These are phyloP conservation scores for Erpobdella octoculata DNA, from an alignment of 2,888 invertebrate genomes.

Conservation along the genomic window DNA sequence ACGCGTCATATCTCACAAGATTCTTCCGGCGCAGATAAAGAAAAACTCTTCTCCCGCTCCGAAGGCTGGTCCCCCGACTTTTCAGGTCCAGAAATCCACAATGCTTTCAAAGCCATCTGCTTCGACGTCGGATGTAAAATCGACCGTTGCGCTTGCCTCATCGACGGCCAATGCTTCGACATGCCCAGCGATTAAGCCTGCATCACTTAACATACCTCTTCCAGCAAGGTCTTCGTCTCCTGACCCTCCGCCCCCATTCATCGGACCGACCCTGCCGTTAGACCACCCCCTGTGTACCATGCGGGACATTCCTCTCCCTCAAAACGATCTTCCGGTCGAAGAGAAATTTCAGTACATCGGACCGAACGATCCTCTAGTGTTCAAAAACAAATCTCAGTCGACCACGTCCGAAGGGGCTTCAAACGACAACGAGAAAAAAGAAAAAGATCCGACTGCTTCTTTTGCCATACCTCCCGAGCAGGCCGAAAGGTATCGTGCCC, in stretches of 20 bases:
- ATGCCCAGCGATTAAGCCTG: not conserved
- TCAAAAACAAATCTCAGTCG: slow-evolving; percentile 27
- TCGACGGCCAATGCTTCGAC: not conserved
- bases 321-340: slow-evolving; percentile 2
- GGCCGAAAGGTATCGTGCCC: slow-evolving; percentile 45
- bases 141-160: not conserved
- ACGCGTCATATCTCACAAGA: not conserved
- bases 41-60: not conserved
- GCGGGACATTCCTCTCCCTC: slow-evolving; percentile 34
- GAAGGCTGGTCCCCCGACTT: not conserved
- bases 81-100: not conserved
- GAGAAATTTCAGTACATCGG: slow-evolving; percentile 36
- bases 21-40: not conserved
- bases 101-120: not conserved
- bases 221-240: not conserved
- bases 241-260: slow-evolving; percentile 26
- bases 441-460: slow-evolving; percentile 33
- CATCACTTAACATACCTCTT: slow-evolving; percentile 1
- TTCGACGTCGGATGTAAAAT: not conserved
- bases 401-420: not conserved
- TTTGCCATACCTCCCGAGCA: slow-evolving; percentile 48
- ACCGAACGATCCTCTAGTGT: slow-evolving; percentile 36
- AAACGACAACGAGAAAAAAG: slow-evolving; percentile 13
- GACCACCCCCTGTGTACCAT: slow-evolving; percentile 29
- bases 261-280: slow-evolving; percentile 35